phyloP scores from a whole-genome alignment of 1,140 invertebrate species.

The Drosophila varians region DNA sequence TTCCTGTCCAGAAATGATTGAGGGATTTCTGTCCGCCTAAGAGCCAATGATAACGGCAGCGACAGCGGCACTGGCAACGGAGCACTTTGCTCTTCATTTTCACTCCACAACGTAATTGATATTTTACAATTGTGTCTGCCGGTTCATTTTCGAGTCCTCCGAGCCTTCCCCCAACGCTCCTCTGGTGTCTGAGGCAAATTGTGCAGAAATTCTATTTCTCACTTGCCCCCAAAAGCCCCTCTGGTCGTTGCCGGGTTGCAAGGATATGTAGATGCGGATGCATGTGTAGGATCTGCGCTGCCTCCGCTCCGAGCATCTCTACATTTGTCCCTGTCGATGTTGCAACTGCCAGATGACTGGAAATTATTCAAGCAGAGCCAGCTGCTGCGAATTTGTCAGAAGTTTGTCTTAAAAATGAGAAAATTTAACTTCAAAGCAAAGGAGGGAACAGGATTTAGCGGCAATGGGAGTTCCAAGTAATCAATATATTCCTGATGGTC shows the following conservation, averaged over 20 bases:
- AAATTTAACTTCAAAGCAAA: neutral
- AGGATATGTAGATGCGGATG: conserved; percentile 25
- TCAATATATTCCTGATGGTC: neutral
- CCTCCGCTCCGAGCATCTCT: conserved; percentile 4
- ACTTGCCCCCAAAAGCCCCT: conserved; percentile 24
- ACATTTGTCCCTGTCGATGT: conserved; percentile 48
- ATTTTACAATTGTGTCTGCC: conserved; percentile 71
- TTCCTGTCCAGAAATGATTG: conserved; percentile 72
- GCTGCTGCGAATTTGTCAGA: conserved; percentile 32
- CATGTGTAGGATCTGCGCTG: conserved; percentile 23
- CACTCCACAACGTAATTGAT: conserved; percentile 72
- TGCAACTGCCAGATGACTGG: conserved; percentile 27
- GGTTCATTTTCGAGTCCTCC: conserved; percentile 11
- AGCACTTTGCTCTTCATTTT: conserved; percentile 67
- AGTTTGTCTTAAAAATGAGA: neutral
- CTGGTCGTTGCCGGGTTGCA: conserved; percentile 11
- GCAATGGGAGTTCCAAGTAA: no score
- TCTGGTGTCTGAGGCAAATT: conserved; percentile 51
- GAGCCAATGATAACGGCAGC: conserved; percentile 41
- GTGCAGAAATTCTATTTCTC: conserved; percentile 75
- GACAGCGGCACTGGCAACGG: conserved; percentile 39
- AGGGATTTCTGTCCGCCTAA: conserved; percentile 61
- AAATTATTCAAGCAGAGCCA: conserved; percentile 37
- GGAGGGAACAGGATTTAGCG: no score
- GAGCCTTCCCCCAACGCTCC: neutral